Evolutionary conservation across 2,888 invertebrate genomes (phyloP).

Genomic region (Trissolcus brochymenae): DNA sequence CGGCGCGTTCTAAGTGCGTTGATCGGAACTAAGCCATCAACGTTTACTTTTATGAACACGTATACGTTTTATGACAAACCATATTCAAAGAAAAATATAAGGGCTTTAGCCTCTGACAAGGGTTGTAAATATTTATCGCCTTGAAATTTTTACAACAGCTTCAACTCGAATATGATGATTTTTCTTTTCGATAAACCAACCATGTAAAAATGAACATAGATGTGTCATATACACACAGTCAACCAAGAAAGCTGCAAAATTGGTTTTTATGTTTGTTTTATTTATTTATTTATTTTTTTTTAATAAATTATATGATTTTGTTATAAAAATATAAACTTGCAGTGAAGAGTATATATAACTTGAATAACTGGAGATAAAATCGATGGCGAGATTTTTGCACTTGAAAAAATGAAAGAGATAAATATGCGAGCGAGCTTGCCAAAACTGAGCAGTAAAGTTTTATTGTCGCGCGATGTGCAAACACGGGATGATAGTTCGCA

Average conservation of each 20-base stretch:
- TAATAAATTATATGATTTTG: too few relatives aligned
- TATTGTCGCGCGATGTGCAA: conserved; percentile 43
- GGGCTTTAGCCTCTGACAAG: background rate
- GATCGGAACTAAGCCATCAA: conserved; percentile 11
- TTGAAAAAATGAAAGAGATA: too few relatives aligned
- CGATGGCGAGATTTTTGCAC: too few relatives aligned
- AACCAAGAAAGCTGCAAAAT: too few relatives aligned
- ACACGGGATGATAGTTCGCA: conserved; percentile 37
- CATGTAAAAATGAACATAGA: too few relatives aligned
- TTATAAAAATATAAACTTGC: too few relatives aligned
- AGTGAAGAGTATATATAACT: too few relatives aligned
- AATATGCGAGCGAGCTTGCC: background rate
- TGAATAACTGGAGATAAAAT: too few relatives aligned
- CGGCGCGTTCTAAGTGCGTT: conserved; percentile 6
- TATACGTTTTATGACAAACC: conserved; percentile 8
- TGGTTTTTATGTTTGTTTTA: too few relatives aligned
- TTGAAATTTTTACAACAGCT: conserved; percentile 17
- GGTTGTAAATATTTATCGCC: conserved; percentile 19
- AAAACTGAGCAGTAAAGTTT: conserved; percentile 50
- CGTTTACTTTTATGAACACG: conserved; percentile 13
- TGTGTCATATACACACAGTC: background rate
- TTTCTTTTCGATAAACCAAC: background rate
- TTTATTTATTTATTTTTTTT: too few relatives aligned
- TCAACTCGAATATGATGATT: conserved; percentile 7
- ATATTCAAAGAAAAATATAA: conserved; percentile 1